Base-by-base conservation (phyloP, 2,113 vertebrate genomes). In the Bagarius yarrelli region DNA sequence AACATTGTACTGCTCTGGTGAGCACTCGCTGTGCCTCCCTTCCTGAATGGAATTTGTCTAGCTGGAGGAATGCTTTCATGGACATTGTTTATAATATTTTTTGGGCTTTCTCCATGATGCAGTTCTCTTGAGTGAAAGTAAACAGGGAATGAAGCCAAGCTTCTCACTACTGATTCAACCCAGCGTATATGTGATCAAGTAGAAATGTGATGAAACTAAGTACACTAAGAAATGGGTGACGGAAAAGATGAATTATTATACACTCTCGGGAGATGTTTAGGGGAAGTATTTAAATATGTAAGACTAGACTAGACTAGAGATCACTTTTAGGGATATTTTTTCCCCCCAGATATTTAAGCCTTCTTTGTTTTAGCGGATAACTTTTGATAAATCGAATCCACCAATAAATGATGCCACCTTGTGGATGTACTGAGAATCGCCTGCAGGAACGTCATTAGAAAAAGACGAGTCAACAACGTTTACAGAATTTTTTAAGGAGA, bases 71-170 rank as follows among this genome's bases (percentile, higher is more conserved):
- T 32, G 52, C 53, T 55, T 70, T 55, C 34, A 59, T 36, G 5
- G 47, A 72, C 47, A 30, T 30, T 72, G 69, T 72, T 72, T 52
- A 72, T 72, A 52, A 52, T 72, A 52, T 72, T 53, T 47, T 71
- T 16, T 30, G 47, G 30, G 30, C 14, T 1, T 72, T 53, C 25
- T 25, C 25, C 25, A 72, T 19, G 19, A 53, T 30, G 16, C 44
- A 72, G 69, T 72, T 47, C 69, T 72, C 16, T 11, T 19, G 69
- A 52, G 8, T 72, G 69, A 52, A 72, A 52, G 47, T 52, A 47
- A 52, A 53, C 69, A 71, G 67, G 40, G 5, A 70, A 50, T 23
- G 5, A 52, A 30, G 69, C 23, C 69, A 52, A 25, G 18, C 44
- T 8, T 19, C 47, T 11, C 25, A 30, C 25, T 19, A 52, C 25